These are phyloP conservation scores for Tangara arthus DNA, from an alignment of 2,797 vertebrate genomes.

Conservation along the genomic window DNA sequence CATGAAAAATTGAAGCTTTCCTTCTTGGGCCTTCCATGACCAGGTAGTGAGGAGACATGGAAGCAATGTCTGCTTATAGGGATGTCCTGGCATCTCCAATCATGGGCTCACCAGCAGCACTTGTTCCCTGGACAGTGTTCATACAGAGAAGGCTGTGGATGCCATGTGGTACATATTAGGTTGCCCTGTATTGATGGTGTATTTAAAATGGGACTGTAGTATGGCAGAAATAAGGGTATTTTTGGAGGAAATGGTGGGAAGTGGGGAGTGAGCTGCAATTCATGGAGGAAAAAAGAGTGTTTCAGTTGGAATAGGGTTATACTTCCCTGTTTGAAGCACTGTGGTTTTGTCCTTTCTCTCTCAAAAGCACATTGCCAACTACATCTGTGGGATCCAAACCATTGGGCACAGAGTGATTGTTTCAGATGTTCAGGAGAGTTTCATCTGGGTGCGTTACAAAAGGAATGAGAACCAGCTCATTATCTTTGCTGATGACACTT, in stretches of 20 bases:
- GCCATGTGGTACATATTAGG: rapidly evolving
- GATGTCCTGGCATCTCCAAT: background rate
- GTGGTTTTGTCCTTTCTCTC: background rate
- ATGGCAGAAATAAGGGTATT: background rate
- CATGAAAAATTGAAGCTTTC: background rate
- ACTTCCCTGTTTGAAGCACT: background rate
- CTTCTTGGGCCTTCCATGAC: background rate
- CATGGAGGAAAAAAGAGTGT: background rate
- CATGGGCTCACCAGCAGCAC: background rate
- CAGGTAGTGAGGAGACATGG: rapidly evolving
- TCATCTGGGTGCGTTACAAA: slow-evolving; percentile 97
- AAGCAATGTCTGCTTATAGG: background rate
- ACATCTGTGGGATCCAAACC: slow-evolving; percentile 92
- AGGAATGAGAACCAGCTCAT: slow-evolving; percentile 98
- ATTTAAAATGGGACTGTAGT: background rate
- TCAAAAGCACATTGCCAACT: slow-evolving; percentile 91
- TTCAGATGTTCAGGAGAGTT: slow-evolving; percentile 94
- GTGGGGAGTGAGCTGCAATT: background rate
- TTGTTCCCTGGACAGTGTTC: background rate
- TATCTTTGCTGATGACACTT: slow-evolving; percentile 97
- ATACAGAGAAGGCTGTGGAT: background rate
- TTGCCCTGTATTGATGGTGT: background rate
- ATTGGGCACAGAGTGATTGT: slow-evolving; percentile 95
- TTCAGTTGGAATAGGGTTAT: background rate
- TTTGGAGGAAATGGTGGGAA: background rate